Conservation (phyloP, 2,888 invertebrate species). For the Andrena hattorfiana region DNA sequence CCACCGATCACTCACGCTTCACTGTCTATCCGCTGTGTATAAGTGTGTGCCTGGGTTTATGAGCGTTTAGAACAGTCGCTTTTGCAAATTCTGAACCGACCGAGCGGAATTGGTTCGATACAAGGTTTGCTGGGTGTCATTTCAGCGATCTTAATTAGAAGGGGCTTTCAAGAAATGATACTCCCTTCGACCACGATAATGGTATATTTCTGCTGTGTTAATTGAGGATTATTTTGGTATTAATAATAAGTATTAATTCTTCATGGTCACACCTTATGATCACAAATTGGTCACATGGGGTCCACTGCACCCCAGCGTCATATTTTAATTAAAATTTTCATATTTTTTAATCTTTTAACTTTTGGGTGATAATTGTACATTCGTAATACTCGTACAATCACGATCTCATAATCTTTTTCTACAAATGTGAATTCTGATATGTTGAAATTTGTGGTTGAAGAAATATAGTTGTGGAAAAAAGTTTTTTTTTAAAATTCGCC, state of each 20-base stretch:
- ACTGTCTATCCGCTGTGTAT: not conserved
- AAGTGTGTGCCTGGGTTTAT: not conserved
- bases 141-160: slow-evolving; percentile 18
- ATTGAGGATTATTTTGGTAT: slow-evolving; percentile 6
- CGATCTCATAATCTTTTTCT: no score
- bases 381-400: no score
- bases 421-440: no score
- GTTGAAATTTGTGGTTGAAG: no score
- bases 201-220: not conserved
- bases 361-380: no score
- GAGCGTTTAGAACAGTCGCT: not conserved
- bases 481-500: no score
- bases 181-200: not conserved
- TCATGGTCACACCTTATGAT: no score
- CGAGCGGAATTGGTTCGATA: not conserved
- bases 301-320: no score
- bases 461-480: no score
- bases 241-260: not conserved
- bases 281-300: no score
- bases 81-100: slow-evolving; percentile 21
- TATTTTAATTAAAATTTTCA: no score
- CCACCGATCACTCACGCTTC: slow-evolving; percentile 30
- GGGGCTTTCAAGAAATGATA: not conserved
- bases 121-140: not conserved
- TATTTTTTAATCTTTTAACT: no score